Conservation (phyloP, 2,797 vertebrate species). For the Columba guinea region DNA sequence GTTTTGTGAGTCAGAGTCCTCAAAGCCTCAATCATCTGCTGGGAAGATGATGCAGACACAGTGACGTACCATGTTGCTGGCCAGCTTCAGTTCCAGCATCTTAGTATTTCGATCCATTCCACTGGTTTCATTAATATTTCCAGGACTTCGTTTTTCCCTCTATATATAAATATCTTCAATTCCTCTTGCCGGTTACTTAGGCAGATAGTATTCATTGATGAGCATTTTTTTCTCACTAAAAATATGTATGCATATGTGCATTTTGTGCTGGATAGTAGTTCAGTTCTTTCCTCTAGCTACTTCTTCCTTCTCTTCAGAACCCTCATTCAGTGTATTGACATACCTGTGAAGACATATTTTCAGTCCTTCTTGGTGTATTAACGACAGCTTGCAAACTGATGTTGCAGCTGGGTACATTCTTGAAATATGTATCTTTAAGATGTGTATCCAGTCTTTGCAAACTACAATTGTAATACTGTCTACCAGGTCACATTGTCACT, state of each 20-base stretch:
- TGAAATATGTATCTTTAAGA: neutral
- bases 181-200: neutral
- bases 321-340: neutral
- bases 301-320: neutral
- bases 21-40: neutral
- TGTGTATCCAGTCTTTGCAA: neutral
- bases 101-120: neutral
- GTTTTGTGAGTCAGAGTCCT: neutral
- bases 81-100: neutral
- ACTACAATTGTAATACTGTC: neutral
- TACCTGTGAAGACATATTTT: neutral
- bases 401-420: neutral
- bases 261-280: neutral
- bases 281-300: neutral
- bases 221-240: neutral
- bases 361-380: neutral
- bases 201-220: neutral
- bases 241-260: too few species aligned
- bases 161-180: neutral
- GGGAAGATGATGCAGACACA: neutral
- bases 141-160: fast-evolving
- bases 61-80: neutral
- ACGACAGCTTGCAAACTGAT: neutral
- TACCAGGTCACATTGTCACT: neutral
- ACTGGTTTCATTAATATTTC: neutral